Evolutionary conservation across 2,113 vertebrate species (phyloP).

Genomic region (Peromyscus californicus): DNA sequence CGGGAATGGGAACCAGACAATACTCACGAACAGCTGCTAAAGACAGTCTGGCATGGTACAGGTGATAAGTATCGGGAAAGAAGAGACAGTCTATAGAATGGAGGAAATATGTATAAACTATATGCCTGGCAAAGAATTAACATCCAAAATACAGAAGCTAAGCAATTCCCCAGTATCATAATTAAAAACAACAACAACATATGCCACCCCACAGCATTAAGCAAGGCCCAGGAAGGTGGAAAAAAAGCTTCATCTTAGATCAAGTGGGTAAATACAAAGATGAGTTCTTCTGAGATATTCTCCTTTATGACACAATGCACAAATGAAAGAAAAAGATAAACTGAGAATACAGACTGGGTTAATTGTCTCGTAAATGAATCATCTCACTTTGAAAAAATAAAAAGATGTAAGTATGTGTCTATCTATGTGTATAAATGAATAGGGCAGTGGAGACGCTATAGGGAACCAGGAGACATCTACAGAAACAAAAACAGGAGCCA

Average conservation of each 20-base stretch:
- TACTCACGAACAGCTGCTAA: slow-evolving; percentile 40
- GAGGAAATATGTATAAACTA: background rate
- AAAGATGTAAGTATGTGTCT: background rate
- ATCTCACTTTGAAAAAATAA: background rate
- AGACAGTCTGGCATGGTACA: background rate
- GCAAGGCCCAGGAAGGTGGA: background rate
- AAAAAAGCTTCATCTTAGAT: background rate
- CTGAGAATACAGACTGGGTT: background rate
- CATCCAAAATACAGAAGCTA: background rate
- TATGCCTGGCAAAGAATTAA: background rate
- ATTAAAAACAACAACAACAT: background rate
- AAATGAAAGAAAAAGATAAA: background rate
- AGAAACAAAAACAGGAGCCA: background rate
- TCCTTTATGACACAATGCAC: background rate
- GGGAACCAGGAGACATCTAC: background rate
- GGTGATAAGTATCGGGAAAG: background rate
- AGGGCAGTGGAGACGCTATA: background rate
- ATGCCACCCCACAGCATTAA: background rate
- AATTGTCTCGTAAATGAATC: background rate
- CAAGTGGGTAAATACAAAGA: background rate
- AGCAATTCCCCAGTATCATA: background rate
- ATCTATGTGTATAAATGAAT: background rate
- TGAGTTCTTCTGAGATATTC: background rate
- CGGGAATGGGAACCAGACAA: slow-evolving; percentile 9
- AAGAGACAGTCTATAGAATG: background rate